phyloP scores from a whole-genome alignment of 2,888 invertebrate species.

The Catocala nupta region DNA sequence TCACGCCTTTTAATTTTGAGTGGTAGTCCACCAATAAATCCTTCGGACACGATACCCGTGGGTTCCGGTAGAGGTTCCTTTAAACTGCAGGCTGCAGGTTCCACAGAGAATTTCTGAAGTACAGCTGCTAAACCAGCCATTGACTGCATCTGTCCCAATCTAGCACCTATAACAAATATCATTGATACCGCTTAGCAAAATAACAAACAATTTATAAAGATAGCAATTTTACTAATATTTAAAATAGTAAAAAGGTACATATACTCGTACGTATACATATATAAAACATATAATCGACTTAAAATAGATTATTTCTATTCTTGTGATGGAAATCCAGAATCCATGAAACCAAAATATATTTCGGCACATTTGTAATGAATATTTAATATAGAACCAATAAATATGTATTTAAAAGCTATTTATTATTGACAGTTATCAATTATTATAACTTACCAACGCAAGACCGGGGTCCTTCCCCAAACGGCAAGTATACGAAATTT shows the following conservation, averaged over 20 bases:
- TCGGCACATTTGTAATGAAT: too few relatives aligned
- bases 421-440: background rate
- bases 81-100: conserved; percentile 67
- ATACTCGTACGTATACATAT: too few relatives aligned
- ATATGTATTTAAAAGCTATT: too few relatives aligned
- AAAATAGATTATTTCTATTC: too few relatives aligned
- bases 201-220: too few relatives aligned
- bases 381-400: too few relatives aligned
- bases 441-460: conserved; percentile 74
- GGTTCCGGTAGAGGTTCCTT: conserved; percentile 67
- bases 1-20: conserved; percentile 63
- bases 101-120: conserved; percentile 66
- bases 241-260: too few relatives aligned
- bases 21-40: conserved; percentile 70
- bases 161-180: conserved; percentile 65
- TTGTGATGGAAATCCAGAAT: too few relatives aligned
- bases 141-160: conserved; percentile 77
- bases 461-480: conserved; percentile 78
- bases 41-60: conserved; percentile 68
- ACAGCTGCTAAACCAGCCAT: conserved; percentile 77
- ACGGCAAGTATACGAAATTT: conserved; percentile 73
- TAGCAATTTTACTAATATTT: too few relatives aligned
- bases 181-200: too few relatives aligned
- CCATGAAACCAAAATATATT: too few relatives aligned
- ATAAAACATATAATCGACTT: too few relatives aligned